phyloP scores from a whole-genome alignment of 2,888 invertebrate species.

The Sycophila texana region DNA sequence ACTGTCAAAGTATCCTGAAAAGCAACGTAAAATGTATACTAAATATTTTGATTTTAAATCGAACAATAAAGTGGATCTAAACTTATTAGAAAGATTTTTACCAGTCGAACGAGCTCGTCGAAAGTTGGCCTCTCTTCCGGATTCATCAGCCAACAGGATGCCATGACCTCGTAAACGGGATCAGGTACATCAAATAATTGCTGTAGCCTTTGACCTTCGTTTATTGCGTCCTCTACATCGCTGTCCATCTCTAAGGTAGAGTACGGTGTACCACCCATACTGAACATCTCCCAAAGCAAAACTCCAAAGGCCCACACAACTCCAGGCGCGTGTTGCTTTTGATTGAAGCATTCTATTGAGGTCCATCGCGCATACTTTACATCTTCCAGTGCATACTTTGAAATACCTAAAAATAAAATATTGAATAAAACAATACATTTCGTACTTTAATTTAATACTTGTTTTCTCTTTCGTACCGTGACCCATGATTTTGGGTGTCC shows the following conservation, averaged over 20 bases:
- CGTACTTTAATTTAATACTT: too few relatives aligned
- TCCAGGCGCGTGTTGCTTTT: conserved; percentile 84
- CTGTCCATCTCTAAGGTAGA: conserved; percentile 82
- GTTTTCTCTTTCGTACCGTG: conserved; percentile 75
- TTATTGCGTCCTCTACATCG: conserved; percentile 76
- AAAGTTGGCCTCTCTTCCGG: conserved; percentile 88
- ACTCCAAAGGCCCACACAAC: conserved; percentile 92
- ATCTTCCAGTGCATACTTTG: conserved; percentile 82
- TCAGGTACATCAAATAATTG: conserved; percentile 86
- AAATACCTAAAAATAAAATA: conserved; percentile 75
- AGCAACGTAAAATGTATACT: not conserved
- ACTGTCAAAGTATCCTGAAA: conserved; percentile 72
- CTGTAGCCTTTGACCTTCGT: conserved; percentile 83
- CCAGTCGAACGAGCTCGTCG: conserved; percentile 78
- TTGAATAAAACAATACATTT: too few relatives aligned
- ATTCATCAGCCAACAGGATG: conserved; percentile 91
- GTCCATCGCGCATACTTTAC: conserved; percentile 88
- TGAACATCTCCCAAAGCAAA: conserved; percentile 88
- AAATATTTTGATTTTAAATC: not conserved
- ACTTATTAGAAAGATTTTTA: conserved; percentile 56
- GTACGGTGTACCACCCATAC: conserved; percentile 88
- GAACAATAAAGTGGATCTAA: not conserved
- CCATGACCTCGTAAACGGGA: conserved; percentile 87
- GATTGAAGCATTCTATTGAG: conserved; percentile 85
- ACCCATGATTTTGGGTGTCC: conserved; percentile 84